phyloP scores from a whole-genome alignment of 37 sponge, comb jelly and placozoan species.

The Bolinopsis microptera region DNA sequence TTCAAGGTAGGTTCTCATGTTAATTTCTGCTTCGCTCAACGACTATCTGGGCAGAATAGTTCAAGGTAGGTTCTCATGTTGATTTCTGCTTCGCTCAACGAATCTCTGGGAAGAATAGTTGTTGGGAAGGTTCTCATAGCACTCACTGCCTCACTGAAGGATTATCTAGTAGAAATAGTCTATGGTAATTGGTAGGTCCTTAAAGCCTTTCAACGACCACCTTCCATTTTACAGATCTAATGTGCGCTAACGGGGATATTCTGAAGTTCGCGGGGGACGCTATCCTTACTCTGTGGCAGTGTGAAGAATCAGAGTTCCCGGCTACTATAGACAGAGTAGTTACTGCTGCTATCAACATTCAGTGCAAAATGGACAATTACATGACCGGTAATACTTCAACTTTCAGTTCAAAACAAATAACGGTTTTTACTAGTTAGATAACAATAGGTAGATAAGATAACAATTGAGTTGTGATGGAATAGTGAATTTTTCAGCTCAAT shows the following conservation, averaged over 20 bases:
- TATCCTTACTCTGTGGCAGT: constrained; percentile 83
- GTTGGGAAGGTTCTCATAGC: not conserved
- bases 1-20: constrained; percentile 69
- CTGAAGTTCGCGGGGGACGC: constrained; percentile 96
- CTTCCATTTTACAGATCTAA: constrained; percentile 72
- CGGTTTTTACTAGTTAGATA: too few species aligned
- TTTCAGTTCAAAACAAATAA: too few species aligned
- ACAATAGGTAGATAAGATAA: too few species aligned
- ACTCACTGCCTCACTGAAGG: too few species aligned
- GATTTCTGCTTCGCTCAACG: not conserved
- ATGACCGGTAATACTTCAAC: constrained; percentile 67
- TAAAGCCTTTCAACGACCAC: too few species aligned
- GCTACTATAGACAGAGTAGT: constrained; percentile 70
- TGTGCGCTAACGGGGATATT: constrained; percentile 83
- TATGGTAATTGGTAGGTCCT: too few species aligned
- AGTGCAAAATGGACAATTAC: constrained; percentile 78
- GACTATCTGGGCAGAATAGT: constrained; percentile 83
- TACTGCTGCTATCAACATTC: constrained; percentile 74
- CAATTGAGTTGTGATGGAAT: too few species aligned
- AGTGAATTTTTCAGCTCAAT: too few species aligned
- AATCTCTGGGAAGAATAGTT: not conserved
- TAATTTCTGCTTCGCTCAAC: constrained; percentile 84
- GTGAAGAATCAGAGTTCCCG: constrained; percentile 69
- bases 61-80: constrained; percentile 67
- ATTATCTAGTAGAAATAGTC: too few species aligned